Evolutionary conservation across 2,888 invertebrate genomes (phyloP).

Genomic region (Oligia strigilis): DNA sequence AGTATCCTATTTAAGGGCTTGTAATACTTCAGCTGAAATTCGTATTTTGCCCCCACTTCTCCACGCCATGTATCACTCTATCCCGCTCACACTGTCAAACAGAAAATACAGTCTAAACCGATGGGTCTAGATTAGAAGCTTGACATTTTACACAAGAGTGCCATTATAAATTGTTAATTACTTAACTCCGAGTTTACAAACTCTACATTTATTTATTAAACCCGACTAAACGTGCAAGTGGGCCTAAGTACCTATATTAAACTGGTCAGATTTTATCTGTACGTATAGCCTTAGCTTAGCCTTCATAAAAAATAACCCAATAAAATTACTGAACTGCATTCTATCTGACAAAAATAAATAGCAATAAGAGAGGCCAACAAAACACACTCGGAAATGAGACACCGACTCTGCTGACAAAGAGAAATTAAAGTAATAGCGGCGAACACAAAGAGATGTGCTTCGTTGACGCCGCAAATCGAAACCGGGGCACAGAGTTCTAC

Average conservation of each 20-base stretch:
- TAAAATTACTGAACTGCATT: slow-evolving; percentile 13
- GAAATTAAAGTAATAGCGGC: slow-evolving; percentile 71
- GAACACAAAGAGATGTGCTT: slow-evolving; percentile 54
- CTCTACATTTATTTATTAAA: no score
- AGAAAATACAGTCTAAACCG: not conserved
- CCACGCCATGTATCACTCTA: no score
- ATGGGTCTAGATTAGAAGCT: not conserved
- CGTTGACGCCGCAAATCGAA: slow-evolving; percentile 73
- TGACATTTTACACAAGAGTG: not conserved
- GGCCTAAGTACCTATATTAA: not conserved
- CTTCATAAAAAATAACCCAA: not conserved
- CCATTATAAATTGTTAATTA: no score
- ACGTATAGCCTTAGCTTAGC: no score
- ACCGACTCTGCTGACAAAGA: slow-evolving; percentile 59
- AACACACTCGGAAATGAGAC: slow-evolving; percentile 61
- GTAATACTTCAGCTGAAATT: no score
- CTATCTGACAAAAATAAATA: slow-evolving; percentile 43
- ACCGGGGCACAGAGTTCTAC: slow-evolving; percentile 48
- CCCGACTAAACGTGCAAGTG: no score
- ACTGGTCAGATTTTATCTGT: not conserved
- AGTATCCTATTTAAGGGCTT: not conserved
- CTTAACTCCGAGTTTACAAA: no score
- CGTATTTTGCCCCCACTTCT: no score
- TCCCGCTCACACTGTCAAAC: no score
- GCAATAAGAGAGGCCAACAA: slow-evolving; percentile 43